Conservation (phyloP, 2,113 vertebrate species). For the Platichthys flesus region DNA sequence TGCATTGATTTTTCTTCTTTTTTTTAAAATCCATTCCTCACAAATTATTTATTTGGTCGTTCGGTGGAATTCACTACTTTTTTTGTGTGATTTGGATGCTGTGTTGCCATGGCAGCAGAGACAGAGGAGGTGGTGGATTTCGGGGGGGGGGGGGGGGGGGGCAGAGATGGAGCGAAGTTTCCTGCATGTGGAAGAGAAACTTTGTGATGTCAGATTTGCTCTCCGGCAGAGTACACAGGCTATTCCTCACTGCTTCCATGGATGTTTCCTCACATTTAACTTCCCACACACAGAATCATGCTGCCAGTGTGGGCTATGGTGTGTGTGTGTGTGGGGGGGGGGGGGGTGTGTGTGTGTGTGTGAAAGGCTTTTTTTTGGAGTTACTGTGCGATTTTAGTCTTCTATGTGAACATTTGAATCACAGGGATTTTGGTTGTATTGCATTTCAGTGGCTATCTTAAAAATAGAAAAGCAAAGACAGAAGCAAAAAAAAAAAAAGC, state of each 20-base stretch:
- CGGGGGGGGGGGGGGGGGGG: constrained; percentile 12
- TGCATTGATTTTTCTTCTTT: constrained; percentile 38
- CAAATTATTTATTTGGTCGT: constrained; percentile 56
- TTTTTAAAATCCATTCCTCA: constrained; percentile 22
- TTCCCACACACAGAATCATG: constrained; percentile 14
- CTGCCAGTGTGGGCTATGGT: neutral
- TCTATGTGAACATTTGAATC: too few relatives aligned
- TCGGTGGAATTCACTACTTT: constrained; percentile 49
- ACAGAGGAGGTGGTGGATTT: constrained; percentile 21
- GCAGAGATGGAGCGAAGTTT: neutral
- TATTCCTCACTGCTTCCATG: neutral
- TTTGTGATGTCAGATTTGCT: constrained; percentile 39
- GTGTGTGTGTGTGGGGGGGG: neutral
- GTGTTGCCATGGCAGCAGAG: constrained; percentile 65
- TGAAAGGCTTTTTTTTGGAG: neutral
- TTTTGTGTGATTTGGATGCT: constrained; percentile 33
- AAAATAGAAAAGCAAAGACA: too few relatives aligned
- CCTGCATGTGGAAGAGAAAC: constrained; percentile 31
- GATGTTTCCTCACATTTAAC: constrained; percentile 20
- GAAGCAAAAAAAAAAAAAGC: too few relatives aligned
- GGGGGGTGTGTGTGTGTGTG: neutral
- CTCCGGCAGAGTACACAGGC: neutral
- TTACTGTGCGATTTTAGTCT: too few relatives aligned
- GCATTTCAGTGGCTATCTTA: too few relatives aligned
- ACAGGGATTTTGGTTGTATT: too few relatives aligned